Base-by-base conservation (phyloP, 2,888 invertebrate genomes). In the Hylaea fasciaria region DNA sequence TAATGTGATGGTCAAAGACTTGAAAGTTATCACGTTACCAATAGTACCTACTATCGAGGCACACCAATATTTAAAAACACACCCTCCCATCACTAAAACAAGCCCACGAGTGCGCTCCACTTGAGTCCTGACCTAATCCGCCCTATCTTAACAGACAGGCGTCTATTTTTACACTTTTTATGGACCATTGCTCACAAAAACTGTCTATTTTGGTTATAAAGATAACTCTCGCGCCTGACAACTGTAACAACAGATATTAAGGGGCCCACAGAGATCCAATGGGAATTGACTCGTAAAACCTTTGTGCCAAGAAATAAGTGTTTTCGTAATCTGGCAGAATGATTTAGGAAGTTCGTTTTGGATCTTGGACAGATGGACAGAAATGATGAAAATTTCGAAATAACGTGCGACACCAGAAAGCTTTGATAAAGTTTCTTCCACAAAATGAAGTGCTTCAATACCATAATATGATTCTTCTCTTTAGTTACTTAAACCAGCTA, bases 121-220 rank as follows among this genome's bases (percentile, higher is more conserved):
- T 68, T 66, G 67, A 65, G 67, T 47, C 61, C 61, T 62, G 68
- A 69, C 69, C 69, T 62, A 64, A 62, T 61, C 55, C 62, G 49
- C 61, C 59, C 61, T 62, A 56, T 53, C 58, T 59, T 59, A 59
- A 48, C 64, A 65, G 44, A 62, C 57, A 51, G 53, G 55, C 64
- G 14, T 44, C 69, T 71, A 71, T 71, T 65, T 68, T 50, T 69
- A 67, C 57, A 67, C 60, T 58, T 66, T 68, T 70, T 70, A 70
- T 70, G 66, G 69, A 45, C 52, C 61, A 62, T 70, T 64, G 62
- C 17, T 61, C 62, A 64, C 57, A 60, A 55, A n/a, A 51, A 51
- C 54, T 22, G 7, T 49, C 68, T 71, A 69, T 71, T 66, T 65
- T 44, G 44, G 55, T 51, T 61, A 43, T 14, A 51, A 44, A 56